A percentile compares a stretch with the other conserved stretches of the same genome.
These are phyloP conservation scores for Tenodera sinensis DNA, from an alignment of 2,888 invertebrate genomes.

Conservation along the genomic window DNA sequence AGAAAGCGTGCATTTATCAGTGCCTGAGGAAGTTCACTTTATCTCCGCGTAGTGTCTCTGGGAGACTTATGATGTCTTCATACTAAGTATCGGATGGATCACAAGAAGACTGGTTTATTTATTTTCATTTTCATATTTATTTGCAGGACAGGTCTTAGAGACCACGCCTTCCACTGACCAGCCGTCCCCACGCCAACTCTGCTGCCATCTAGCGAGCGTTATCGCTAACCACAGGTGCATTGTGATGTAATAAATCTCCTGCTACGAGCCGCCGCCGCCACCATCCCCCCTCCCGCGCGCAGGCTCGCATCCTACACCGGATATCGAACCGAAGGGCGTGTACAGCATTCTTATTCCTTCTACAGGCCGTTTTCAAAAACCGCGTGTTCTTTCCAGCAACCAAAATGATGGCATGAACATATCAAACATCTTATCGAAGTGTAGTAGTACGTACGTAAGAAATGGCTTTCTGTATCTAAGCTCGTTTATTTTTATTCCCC, in stretches of 20 bases:
- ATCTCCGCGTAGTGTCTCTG: too few species aligned
- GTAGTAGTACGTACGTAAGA: too few species aligned
- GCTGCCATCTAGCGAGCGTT: constrained; percentile 11
- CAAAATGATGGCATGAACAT: too few species aligned
- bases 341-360: neutral
- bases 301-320: neutral
- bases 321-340: neutral
- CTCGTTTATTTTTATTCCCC: too few species aligned
- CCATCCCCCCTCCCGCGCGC: neutral
- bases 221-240: constrained; percentile 17
- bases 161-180: constrained; percentile 1
- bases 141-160: neutral
- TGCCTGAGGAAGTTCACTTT: too few species aligned
- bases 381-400: neutral
- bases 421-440: too few species aligned
- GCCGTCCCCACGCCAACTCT: neutral
- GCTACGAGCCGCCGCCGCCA: neutral
- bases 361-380: neutral
- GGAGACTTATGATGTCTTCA: neutral
- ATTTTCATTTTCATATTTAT: neutral
- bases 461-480: too few species aligned
- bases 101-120: neutral
- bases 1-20: too few species aligned
- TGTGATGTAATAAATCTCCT: constrained; percentile 15
- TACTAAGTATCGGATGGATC: neutral